Evolutionary conservation across 2,113 vertebrate species (phyloP).

Genomic region (Nipponia nippon): DNA sequence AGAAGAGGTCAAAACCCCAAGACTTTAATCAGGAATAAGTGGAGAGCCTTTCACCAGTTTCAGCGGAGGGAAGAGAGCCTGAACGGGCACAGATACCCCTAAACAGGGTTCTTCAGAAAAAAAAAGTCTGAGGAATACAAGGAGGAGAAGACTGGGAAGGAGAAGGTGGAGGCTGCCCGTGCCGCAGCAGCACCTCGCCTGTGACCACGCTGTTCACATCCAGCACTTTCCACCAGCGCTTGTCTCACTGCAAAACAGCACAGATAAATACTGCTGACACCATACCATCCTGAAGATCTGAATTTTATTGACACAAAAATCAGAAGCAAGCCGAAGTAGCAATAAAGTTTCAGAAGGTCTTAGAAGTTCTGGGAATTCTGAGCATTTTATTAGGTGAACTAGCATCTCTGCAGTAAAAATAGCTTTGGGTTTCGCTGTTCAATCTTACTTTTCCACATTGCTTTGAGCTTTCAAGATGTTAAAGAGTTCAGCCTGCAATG

Average conservation of each 20-base stretch:
- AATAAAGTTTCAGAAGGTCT: not conserved
- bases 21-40: not conserved
- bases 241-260: not conserved
- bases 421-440: constrained; percentile 4
- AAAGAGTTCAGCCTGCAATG: constrained; percentile 16
- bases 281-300: not conserved
- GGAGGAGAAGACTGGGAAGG: not conserved
- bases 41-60: not conserved
- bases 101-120: not conserved
- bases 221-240: not conserved
- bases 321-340: not conserved
- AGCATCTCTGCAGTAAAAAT: constrained; percentile 41
- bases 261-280: not conserved
- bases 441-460: constrained; percentile 46
- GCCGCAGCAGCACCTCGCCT: not conserved
- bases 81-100: not conserved
- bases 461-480: constrained; percentile 31
- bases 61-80: not conserved
- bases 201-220: not conserved
- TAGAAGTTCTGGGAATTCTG: not conserved
- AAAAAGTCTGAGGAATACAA: not conserved
- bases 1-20: not conserved
- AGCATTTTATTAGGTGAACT: constrained; percentile 36
- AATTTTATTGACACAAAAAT: not conserved
- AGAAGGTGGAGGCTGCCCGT: not conserved